Conservation (phyloP, 2,797 vertebrate genomes). For the Coluber constrictor region DNA sequence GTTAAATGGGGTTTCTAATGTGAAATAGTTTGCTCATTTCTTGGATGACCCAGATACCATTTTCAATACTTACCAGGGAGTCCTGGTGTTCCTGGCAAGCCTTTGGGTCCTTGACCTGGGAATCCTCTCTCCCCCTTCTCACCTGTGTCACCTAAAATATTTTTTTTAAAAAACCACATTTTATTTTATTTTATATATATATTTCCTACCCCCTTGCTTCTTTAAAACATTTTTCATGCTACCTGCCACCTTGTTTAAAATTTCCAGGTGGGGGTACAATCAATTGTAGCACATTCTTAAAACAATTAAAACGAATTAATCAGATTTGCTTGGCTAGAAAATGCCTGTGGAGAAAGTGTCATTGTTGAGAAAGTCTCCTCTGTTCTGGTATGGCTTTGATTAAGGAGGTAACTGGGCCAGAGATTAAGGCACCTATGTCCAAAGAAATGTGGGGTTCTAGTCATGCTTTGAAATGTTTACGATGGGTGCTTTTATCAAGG, state of each 20-base stretch:
- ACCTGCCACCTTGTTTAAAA: background rate
- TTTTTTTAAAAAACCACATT: slow-evolving; percentile 26
- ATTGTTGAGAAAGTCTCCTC: background rate
- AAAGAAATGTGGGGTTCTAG: background rate
- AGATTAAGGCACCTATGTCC: background rate
- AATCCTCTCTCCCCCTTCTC: slow-evolving; percentile 89
- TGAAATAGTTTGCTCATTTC: background rate
- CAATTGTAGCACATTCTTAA: background rate
- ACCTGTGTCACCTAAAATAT: slow-evolving; percentile 86
- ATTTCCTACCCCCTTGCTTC: background rate
- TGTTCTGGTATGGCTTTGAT: background rate
- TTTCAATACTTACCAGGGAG: slow-evolving; percentile 83
- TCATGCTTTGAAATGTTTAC: background rate
- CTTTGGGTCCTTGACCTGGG: slow-evolving; percentile 87
- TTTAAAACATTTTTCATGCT: background rate
- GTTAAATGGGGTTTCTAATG: slow-evolving; percentile 4
- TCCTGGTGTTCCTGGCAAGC: slow-evolving; percentile 85
- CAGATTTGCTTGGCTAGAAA: background rate
- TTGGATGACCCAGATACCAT: background rate
- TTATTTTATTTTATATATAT: background rate
- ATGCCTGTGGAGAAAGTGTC: background rate
- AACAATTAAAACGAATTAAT: background rate
- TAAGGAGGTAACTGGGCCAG: background rate
- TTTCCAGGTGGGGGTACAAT: background rate
- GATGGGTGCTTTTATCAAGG: background rate